A percentile compares a stretch with the other conserved stretches of the same genome.
These are phyloP conservation scores for Ips typographus DNA, from an alignment of 1,140 invertebrate species.

Conservation along the genomic window DNA sequence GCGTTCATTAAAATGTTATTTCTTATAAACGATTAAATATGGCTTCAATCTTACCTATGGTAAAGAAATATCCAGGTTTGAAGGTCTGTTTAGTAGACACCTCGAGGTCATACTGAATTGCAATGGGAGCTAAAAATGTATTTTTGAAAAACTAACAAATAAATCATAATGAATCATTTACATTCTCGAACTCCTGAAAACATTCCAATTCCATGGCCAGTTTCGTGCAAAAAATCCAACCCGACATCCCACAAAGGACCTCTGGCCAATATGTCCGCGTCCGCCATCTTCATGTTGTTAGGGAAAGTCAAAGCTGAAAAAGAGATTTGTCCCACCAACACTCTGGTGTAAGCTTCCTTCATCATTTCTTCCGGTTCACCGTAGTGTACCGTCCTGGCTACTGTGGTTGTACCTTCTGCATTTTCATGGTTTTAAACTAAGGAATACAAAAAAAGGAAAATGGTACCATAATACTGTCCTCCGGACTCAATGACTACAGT, in stretches of 20 bases:
- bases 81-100: constrained; percentile 56
- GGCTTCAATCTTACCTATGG: constrained; percentile 64
- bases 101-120: constrained; percentile 41
- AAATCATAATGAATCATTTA: constrained; percentile 46
- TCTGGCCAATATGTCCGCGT: constrained; percentile 75
- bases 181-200: constrained; percentile 85
- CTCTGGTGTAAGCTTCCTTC: constrained; percentile 82
- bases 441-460: background rate
- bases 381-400: constrained; percentile 89
- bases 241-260: constrained; percentile 78
- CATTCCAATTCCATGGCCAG: constrained; percentile 87
- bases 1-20: no score
- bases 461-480: constrained; percentile 67
- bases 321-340: constrained; percentile 84
- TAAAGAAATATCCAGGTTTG: constrained; percentile 82
- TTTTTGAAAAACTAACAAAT: constrained; percentile 8
- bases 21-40: no score
- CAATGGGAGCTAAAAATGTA: constrained; percentile 66
- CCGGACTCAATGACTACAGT: constrained; percentile 72
- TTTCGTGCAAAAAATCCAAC: constrained; percentile 83
- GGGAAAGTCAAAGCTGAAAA: constrained; percentile 70
- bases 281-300: constrained; percentile 62
- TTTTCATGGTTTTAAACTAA: background rate
- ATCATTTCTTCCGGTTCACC: constrained; percentile 75
- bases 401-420: constrained; percentile 88